phyloP scores from a whole-genome alignment of 2,797 vertebrate species.

The Enteromius viviparus region DNA sequence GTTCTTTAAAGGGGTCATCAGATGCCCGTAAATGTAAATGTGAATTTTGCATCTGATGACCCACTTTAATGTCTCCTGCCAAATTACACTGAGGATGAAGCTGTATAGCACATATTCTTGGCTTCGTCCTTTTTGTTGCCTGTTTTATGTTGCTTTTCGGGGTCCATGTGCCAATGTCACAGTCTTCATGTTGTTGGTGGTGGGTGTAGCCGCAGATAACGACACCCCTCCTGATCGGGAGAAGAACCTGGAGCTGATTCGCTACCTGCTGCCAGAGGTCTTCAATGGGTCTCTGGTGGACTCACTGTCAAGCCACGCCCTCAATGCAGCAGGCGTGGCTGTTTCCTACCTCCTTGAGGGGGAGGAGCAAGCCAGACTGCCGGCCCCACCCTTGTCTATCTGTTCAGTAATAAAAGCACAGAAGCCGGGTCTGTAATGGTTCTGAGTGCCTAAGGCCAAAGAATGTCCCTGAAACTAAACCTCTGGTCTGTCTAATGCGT shows the following conservation, averaged over 20 bases:
- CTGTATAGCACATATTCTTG: conserved; percentile 9
- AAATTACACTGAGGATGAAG: conserved; percentile 20
- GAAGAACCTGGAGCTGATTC: conserved; percentile 82
- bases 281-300: conserved; percentile 81
- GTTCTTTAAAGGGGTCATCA: background rate
- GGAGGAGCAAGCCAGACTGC: conserved; percentile 71
- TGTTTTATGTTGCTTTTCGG: conserved; percentile 50
- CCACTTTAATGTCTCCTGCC: background rate
- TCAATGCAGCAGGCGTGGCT: conserved; percentile 79
- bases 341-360: conserved; percentile 75
- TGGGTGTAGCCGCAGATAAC: conserved; percentile 73
- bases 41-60: background rate
- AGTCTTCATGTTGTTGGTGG: conserved; percentile 74
- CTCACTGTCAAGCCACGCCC: conserved; percentile 80
- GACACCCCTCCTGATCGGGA: conserved; percentile 76
- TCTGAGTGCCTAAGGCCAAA: conserved; percentile 62
- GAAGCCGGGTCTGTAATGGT: conserved; percentile 78
- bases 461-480: conserved; percentile 66
- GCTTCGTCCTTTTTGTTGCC: conserved; percentile 11
- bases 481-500: conserved; percentile 43
- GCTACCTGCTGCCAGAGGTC: conserved; percentile 80
- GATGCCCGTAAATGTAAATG: background rate
- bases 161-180: conserved; percentile 63
- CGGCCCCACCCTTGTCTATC: conserved; percentile 73
- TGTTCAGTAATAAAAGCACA: conserved; percentile 82